phyloP scores from a whole-genome alignment of 2,113 vertebrate genomes.

The Leuciscus idus region DNA sequence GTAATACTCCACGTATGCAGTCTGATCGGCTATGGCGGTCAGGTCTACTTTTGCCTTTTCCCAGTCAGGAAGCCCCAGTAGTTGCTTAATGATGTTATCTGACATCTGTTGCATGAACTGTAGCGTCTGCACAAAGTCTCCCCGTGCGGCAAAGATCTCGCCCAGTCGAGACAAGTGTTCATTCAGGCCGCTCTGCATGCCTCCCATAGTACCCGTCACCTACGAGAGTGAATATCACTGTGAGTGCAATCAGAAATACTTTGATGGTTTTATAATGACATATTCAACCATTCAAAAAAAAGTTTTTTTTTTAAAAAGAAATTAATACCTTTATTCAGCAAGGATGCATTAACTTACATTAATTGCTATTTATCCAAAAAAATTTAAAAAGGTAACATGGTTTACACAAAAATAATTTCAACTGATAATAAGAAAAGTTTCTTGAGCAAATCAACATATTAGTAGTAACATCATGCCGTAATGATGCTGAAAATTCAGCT shows the following conservation, averaged over 20 bases:
- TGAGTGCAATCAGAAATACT: not conserved
- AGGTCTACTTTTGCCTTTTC: conserved; percentile 75
- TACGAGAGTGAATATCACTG: conserved; percentile 57
- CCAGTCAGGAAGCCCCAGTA: conserved; percentile 86
- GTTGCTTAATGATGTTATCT: conserved; percentile 78
- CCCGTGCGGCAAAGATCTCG: conserved; percentile 86
- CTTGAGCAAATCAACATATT: not conserved
- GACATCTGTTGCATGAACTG: conserved; percentile 88
- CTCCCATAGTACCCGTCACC: conserved; percentile 81
- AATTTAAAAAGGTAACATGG: too few relatives aligned
- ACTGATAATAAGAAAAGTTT: not conserved
- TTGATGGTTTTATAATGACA: not conserved
- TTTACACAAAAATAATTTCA: not conserved
- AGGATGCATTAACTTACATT: not conserved
- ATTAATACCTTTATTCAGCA: not conserved
- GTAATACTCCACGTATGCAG: conserved; percentile 84
- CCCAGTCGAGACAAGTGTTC: conserved; percentile 84
- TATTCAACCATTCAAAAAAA: not conserved
- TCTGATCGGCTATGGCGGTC: conserved; percentile 72
- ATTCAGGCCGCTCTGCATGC: conserved; percentile 82
- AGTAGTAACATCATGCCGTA: too few relatives aligned
- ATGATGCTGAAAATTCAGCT: not conserved
- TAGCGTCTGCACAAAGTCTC: conserved; percentile 88
- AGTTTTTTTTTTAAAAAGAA: not conserved
- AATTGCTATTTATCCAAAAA: not conserved